These are phyloP conservation scores for Protaetia brevitarsis DNA, from an alignment of 1,140 invertebrate species.

Conservation along the genomic window DNA sequence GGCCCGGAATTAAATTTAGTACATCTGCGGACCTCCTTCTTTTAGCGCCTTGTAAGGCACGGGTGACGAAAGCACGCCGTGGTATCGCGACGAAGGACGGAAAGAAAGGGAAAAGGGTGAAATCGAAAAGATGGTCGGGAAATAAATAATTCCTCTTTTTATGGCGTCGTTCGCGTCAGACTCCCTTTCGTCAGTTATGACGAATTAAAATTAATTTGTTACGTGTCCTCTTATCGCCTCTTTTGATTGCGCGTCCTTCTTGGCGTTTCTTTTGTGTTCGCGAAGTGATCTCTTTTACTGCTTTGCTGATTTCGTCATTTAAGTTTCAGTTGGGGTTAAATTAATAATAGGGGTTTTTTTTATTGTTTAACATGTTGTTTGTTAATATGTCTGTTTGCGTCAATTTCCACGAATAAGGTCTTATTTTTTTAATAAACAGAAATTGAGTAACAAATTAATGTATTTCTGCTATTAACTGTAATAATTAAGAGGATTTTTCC, in stretches of 20 bases:
- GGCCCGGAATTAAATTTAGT: conserved; percentile 5
- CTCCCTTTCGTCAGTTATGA: neutral
- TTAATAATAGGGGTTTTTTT: no score
- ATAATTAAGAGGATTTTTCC: no score
- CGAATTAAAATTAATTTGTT: conserved; percentile 9
- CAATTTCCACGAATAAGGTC: no score
- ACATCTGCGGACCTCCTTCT: neutral
- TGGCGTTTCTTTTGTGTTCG: neutral
- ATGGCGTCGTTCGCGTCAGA: neutral
- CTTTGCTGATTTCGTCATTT: no score
- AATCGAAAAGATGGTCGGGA: neutral
- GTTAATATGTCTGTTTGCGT: no score
- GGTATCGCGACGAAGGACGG: neutral
- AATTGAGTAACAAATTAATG: no score
- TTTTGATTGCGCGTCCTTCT: neutral
- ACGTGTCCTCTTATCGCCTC: neutral
- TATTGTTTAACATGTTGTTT: no score
- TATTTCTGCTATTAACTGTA: no score
- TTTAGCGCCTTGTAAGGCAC: neutral
- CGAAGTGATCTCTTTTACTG: no score
- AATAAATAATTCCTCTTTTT: neutral
- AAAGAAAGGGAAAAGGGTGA: neutral
- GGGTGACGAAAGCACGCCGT: neutral
- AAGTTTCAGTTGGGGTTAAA: no score
- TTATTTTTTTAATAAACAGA: no score